These are phyloP conservation scores for Ursus arctos DNA, from an alignment of 2,113 vertebrate genomes.

Conservation along the genomic window DNA sequence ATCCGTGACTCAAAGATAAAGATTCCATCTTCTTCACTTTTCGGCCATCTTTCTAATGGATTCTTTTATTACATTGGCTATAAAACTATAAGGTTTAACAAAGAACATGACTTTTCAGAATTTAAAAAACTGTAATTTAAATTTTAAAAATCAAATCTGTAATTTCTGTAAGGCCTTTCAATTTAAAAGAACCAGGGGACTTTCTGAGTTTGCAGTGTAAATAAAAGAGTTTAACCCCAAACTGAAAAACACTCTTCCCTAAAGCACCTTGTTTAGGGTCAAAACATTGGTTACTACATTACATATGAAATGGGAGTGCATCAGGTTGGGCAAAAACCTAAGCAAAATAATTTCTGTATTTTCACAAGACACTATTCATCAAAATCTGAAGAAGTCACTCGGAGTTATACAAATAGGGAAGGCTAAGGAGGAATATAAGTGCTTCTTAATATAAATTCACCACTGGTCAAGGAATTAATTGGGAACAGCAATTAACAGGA, in stretches of 20 bases:
- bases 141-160: conserved; percentile 56
- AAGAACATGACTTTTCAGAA: conserved; percentile 10
- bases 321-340: conserved; percentile 27
- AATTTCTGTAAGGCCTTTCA: conserved; percentile 11
- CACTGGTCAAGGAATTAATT: not conserved
- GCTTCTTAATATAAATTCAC: conserved; percentile 52
- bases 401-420: conserved; percentile 41
- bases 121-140: conserved; percentile 37
- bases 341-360: conserved; percentile 66
- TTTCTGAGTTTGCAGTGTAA: conserved; percentile 63
- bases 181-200: conserved; percentile 44
- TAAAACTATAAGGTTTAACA: conserved; percentile 47
- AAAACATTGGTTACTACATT: conserved; percentile 62
- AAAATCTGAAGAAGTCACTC: conserved; percentile 51
- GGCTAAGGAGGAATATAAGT: not conserved
- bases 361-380: conserved; percentile 66
- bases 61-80: not conserved
- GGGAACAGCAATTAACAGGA: not conserved
- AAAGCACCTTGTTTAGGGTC: conserved; percentile 64
- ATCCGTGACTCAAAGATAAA: not conserved
- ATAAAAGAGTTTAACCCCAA: conserved; percentile 71
- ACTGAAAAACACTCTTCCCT: conserved; percentile 64
- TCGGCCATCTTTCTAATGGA: not conserved
- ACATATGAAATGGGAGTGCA: conserved; percentile 1
- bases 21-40: conserved; percentile 37